Conservation (phyloP, 2,888 invertebrate species). For the Phalangium opilio region DNA sequence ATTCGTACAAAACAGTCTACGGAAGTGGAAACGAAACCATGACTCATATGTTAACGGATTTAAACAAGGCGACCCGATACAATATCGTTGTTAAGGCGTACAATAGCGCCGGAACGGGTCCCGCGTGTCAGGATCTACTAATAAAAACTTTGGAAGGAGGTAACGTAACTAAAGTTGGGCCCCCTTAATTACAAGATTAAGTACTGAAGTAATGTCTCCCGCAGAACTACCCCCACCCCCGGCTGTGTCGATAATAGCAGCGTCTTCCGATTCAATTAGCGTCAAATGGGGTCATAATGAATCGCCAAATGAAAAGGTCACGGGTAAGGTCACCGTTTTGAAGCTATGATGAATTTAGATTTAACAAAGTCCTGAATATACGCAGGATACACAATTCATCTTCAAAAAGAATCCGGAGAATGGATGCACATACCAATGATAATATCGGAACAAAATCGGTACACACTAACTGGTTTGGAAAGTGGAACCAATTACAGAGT, state of each 20-base stretch:
- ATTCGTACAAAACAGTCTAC: conserved; percentile 20
- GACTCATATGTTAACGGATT: conserved; percentile 17
- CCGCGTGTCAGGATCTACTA: conserved; percentile 19
- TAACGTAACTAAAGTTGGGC: conserved; percentile 1
- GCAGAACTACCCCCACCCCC: conserved; percentile 15
- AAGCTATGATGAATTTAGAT: not conserved
- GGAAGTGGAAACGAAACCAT: conserved; percentile 11
- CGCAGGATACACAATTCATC: conserved; percentile 17
- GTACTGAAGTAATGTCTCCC: too few relatives aligned
- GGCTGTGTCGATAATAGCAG: conserved; percentile 9
- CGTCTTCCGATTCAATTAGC: conserved; percentile 14
- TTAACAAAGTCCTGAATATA: not conserved
- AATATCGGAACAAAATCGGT: conserved; percentile 13
- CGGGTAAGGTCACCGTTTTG: conserved; percentile 8
- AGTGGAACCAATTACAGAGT: conserved; percentile 19
- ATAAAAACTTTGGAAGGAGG: conserved; percentile 21
- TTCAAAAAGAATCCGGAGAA: conserved; percentile 10
- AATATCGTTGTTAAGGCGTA: conserved; percentile 21
- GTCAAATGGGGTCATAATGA: conserved; percentile 14
- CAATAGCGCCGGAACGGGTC: conserved; percentile 22
- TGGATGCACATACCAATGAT: conserved; percentile 18
- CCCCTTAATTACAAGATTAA: too few relatives aligned
- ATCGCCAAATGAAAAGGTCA: conserved; percentile 10
- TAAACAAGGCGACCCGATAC: conserved; percentile 20
- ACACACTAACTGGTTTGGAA: conserved; percentile 19